Base-by-base conservation (phyloP, 2,888 invertebrate genomes). In the Ctenicera cuprea region DNA sequence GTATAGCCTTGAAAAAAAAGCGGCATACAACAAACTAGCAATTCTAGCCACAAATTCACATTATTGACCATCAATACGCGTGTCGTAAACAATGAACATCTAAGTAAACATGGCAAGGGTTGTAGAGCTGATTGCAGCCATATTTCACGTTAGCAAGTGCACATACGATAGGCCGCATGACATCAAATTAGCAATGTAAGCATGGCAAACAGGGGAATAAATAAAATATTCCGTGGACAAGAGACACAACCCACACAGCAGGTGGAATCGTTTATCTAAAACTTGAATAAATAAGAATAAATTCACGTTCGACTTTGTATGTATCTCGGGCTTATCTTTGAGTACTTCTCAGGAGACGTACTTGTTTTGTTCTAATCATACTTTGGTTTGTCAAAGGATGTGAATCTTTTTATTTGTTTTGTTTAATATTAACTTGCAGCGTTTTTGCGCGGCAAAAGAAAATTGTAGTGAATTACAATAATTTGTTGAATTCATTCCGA, bases 181-280 rank as follows among this genome's bases (percentile, higher is more conserved):
- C 78, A 77, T 73, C 74, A 77, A 78, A 80, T 80, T 79, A 78
- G 76, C 66, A 74, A 75, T 76, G 77, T 77, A 74, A 78, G 71
- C 74, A 77, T 76, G 57, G 74, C 66, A 66, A 68, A 72, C 69
- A 76, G 76, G 75, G 77, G 73, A 77, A 80, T 79, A 77, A 76
- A 78, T 67, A 77, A 73, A 76, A 76, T 73, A 77, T 68, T 62
- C 66, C 52, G 54, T 62, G 69, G 61, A 67, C 67, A 76, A 38
- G 63, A 62, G 62, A 71, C 71, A 74, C 76, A 76, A 73, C 76
- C 72, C 59, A 69, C 77, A 66, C 76, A 76, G 77, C 77, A 77
- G 77, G 77, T 76, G 72, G 68, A 77, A 77, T 70, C 74, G 76
- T 74, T 77, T 77, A 80, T 78, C 78, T 75, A 68, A 76, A 69